Base-by-base conservation (phyloP, 53 echinoderm and acorn worm genomes). In the Antedon mediterranea region DNA sequence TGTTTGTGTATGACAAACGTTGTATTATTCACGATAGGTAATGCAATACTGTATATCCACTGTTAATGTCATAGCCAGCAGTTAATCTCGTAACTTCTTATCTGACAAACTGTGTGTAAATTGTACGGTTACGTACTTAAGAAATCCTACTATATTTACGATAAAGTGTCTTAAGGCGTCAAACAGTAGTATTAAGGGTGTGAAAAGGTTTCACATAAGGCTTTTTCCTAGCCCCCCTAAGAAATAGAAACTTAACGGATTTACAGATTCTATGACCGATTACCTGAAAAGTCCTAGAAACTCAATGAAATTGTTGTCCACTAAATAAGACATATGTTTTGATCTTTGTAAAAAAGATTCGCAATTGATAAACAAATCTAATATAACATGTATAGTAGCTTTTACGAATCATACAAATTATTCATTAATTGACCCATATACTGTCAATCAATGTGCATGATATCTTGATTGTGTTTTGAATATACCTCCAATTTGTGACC, bases 391-490 rank as follows among this genome's bases (percentile, higher is more conserved):
- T n/a, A n/a, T n/a, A n/a, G n/a, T n/a, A n/a, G n/a, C n/a, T n/a
- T n/a, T n/a, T n/a, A n/a, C n/a, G n/a, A n/a, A n/a, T n/a, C n/a
- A n/a, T n/a, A n/a, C n/a, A n/a, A n/a, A n/a, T n/a, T n/a, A n/a
- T n/a, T n/a, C n/a, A n/a, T n/a, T n/a, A n/a, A n/a, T n/a, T n/a
- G n/a, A n/a, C n/a, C n/a, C n/a, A 18, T 57, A 57, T 3, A 57
- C 57, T 57, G 57, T 57, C 57, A 57, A 57, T 57, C 57, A 57
- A n/a, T n/a, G n/a, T n/a, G n/a, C n/a, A n/a, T n/a, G n/a, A n/a
- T n/a, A n/a, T n/a, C n/a, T n/a, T n/a, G n/a, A n/a, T n/a, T n/a
- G n/a, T n/a, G n/a, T n/a, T n/a, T n/a, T n/a, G n/a, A n/a, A n/a
- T n/a, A n/a, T n/a, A n/a, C n/a, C n/a, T n/a, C n/a, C n/a, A n/a